phyloP scores from a whole-genome alignment of 2,888 invertebrate genomes.

The Drosophila macrospina region DNA sequence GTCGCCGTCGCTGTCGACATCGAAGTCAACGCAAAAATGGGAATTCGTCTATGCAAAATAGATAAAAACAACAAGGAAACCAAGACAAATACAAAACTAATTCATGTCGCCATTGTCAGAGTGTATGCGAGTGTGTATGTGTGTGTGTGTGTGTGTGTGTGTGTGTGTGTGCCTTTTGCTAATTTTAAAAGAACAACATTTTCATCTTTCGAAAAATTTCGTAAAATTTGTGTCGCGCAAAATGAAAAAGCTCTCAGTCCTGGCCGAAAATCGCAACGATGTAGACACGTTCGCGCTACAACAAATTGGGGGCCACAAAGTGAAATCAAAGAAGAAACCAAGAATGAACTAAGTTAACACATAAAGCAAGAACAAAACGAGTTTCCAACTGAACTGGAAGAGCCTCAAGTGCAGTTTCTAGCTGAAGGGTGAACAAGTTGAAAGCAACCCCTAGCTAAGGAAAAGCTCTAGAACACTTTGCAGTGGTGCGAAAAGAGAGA shows the following conservation, averaged over 20 bases:
- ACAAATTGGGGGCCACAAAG: constrained; percentile 35
- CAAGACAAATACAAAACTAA: constrained; percentile 49
- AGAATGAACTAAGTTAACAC: neutral
- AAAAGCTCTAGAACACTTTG: constrained; percentile 56
- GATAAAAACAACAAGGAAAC: constrained; percentile 47
- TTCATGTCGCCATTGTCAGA: constrained; percentile 46
- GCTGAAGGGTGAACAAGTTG: neutral
- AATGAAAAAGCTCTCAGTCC: constrained; percentile 84
- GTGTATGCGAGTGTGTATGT: constrained; percentile 7
- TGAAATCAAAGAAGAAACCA: constrained; percentile 18
- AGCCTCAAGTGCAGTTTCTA: constrained; percentile 8
- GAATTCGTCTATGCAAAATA: constrained; percentile 21
- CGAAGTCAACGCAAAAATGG: constrained; percentile 8
- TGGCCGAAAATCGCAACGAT: constrained; percentile 84
- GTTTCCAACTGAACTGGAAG: constrained; percentile 10
- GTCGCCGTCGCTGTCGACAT: constrained; percentile 27
- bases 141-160: constrained; percentile 18
- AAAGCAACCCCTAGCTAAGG: constrained; percentile 6
- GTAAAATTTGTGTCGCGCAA: constrained; percentile 75
- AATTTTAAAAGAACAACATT: constrained; percentile 79
- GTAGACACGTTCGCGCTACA: constrained; percentile 75
- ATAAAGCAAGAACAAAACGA: constrained; percentile 1
- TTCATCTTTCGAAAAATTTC: constrained; percentile 76
- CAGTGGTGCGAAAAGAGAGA: constrained; percentile 44
- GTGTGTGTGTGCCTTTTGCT: constrained; percentile 62